A percentile compares a stretch with the other conserved stretches of the same genome.
These are phyloP conservation scores for Pocillopora meandrina DNA, from an alignment of 92 coral and sea anemone genomes.

Conservation along the genomic window DNA sequence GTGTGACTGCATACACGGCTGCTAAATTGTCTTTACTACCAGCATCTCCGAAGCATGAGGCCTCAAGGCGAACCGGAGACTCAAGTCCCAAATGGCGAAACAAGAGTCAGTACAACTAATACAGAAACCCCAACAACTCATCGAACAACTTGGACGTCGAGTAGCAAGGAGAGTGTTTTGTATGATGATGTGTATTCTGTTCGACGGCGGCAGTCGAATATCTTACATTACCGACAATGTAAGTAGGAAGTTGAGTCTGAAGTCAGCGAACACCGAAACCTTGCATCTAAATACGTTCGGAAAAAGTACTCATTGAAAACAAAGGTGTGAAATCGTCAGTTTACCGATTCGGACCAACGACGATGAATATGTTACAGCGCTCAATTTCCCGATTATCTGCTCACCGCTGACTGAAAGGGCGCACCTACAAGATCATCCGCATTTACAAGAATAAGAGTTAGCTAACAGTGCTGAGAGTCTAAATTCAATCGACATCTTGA, in stretches of 20 bases:
- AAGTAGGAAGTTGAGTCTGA: conserved; percentile 47
- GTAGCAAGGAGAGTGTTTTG: conserved; percentile 16
- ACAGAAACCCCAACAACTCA: neutral
- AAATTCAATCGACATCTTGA: conserved; percentile 26
- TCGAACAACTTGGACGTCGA: neutral
- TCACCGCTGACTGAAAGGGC: conserved; percentile 59
- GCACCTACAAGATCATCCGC: conserved; percentile 11
- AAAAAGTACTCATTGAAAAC: conserved; percentile 47
- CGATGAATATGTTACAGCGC: conserved; percentile 37
- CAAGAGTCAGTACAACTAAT: too few species aligned
- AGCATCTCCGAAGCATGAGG: too few species aligned
- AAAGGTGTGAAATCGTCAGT: conserved; percentile 52
- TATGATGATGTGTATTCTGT: conserved; percentile 44
- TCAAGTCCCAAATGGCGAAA: too few species aligned
- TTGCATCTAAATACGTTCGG: conserved; percentile 68
- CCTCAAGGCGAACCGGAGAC: too few species aligned
- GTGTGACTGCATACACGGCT: too few species aligned
- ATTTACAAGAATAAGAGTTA: conserved; percentile 14
- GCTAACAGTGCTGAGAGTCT: conserved; percentile 17
- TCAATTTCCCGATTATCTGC: conserved; percentile 67
- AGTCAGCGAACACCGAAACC: conserved; percentile 50
- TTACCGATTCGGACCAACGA: conserved; percentile 15
- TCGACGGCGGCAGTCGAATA: conserved; percentile 73
- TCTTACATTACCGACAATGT: conserved; percentile 54
- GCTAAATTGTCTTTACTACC: too few species aligned